Base-by-base conservation (phyloP, 2,113 vertebrate species). In the Upupa epops region DNA sequence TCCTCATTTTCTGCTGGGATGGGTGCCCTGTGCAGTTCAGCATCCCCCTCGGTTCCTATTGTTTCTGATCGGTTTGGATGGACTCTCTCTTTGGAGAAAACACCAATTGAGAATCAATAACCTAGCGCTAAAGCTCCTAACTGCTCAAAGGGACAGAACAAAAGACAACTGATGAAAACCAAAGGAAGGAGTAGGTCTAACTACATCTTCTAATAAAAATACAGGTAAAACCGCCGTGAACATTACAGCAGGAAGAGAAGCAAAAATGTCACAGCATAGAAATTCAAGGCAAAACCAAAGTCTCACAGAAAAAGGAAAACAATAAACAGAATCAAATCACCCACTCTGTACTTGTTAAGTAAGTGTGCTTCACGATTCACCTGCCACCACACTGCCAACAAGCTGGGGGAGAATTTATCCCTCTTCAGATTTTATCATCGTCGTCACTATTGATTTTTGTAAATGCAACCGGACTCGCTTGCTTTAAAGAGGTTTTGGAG, bases 401-500 rank as follows among this genome's bases (percentile, higher is more conserved):
- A 68, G 48, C 59, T 70, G 63, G 46, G 58, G 32, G 31, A 48
- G 45, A 84, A 88, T 69, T 88, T 84, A 86, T 82, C 51, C 28
- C 48, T 66, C 64, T 83, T 96, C 87, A 97, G 79, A 97, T 91
- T 95, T 95, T 97, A 85, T 97, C 96, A 60, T 96, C 96, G 3
- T 98, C 97, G 34, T 97, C 90, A 0, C 55, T 95, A 70, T 46
- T 96, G 79, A 97, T 96, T 97, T 97, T 98, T 95, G 97, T 97
- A 90, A 97, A 97, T 49, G 94, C 34, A 0, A 98, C 65, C 13
- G 98, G 97, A 85, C 98, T 98, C 86, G 97, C 96, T 80, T 98
- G 98, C 83, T 98, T 98, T 88, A 98, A 65, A 66, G 98, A 98
- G 25, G 97, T 98, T 97, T 98, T 98, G 36, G 98, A 98, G 80